These are phyloP conservation scores for Probaryconus sp. DNA, from an alignment of 1,140 invertebrate genomes.

Conservation along the genomic window DNA sequence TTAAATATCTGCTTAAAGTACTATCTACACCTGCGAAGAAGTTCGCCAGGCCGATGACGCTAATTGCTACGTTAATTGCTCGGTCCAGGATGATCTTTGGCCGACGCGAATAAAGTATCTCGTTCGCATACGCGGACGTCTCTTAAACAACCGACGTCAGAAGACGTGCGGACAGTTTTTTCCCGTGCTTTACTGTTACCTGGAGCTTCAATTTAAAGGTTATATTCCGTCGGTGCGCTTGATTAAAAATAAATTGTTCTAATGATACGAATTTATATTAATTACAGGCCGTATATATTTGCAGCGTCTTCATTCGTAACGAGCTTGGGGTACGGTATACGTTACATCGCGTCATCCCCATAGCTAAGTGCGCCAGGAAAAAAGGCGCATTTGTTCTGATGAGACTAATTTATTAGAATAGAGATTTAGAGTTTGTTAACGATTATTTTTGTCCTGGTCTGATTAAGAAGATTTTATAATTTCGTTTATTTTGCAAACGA, in stretches of 20 bases:
- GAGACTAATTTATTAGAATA: not conserved
- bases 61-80: slow-evolving; percentile 65
- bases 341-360: slow-evolving; percentile 8
- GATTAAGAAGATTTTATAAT: too few species aligned
- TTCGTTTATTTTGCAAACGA: too few species aligned
- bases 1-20: slow-evolving; percentile 65
- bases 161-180: slow-evolving; percentile 17
- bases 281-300: slow-evolving; percentile 27
- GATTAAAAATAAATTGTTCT: slow-evolving; percentile 39
- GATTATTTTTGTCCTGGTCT: too few species aligned
- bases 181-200: slow-evolving; percentile 18
- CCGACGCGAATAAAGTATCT: slow-evolving; percentile 39
- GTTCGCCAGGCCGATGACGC: slow-evolving; percentile 43
- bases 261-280: slow-evolving; percentile 37
- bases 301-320: slow-evolving; percentile 24
- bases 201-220: slow-evolving; percentile 26
- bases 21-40: slow-evolving; percentile 49
- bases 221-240: slow-evolving; percentile 14
- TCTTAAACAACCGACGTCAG: slow-evolving; percentile 35
- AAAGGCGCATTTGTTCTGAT: slow-evolving; percentile 2
- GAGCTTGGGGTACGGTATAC: slow-evolving; percentile 3
- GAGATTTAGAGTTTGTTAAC: slow-evolving; percentile 1
- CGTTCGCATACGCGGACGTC: slow-evolving; percentile 21
- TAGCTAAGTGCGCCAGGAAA: slow-evolving; percentile 3
- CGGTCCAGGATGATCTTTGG: slow-evolving; percentile 38